These are phyloP conservation scores for Microctonus hyperodae DNA, from an alignment of 2,888 invertebrate species.

Conservation along the genomic window DNA sequence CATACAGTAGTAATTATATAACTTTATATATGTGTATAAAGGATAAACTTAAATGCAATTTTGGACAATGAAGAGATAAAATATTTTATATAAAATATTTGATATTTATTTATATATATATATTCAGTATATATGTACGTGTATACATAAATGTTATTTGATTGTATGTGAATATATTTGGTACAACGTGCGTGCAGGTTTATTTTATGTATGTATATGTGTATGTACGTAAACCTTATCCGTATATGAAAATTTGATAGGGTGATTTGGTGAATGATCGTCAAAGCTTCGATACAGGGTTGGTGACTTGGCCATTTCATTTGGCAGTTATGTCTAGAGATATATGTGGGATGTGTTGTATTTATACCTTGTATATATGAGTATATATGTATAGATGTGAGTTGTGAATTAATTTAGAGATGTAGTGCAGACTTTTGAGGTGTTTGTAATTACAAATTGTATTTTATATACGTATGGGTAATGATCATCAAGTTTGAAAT, in stretches of 20 bases:
- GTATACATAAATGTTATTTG: too few species aligned
- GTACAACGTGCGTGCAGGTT: too few species aligned
- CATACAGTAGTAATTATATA: not conserved
- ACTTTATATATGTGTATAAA: not conserved
- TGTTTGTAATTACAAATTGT: slow-evolving; percentile 54
- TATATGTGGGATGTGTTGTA: too few species aligned
- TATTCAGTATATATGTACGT: too few species aligned
- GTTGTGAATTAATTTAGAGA: too few species aligned
- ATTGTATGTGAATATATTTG: slow-evolving; percentile 25
- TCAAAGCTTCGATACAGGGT: slow-evolving; percentile 46
- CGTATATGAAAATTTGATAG: slow-evolving; percentile 48
- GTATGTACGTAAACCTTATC: not conserved
- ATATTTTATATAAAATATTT: not conserved
- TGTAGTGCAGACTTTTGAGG: slow-evolving; percentile 55
- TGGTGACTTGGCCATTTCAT: slow-evolving; percentile 47
- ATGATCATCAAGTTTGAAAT: too few species aligned
- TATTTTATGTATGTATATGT: not conserved
- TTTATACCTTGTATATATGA: too few species aligned
- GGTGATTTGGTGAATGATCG: slow-evolving; percentile 48
- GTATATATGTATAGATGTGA: too few species aligned
- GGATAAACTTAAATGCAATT: not conserved
- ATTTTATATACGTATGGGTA: slow-evolving; percentile 22
- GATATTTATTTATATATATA: too few species aligned
- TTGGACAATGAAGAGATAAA: not conserved
- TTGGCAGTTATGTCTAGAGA: slow-evolving; percentile 50